These are phyloP conservation scores for Drosophila subpulchrella DNA, from an alignment of 1,140 invertebrate species.

Conservation along the genomic window DNA sequence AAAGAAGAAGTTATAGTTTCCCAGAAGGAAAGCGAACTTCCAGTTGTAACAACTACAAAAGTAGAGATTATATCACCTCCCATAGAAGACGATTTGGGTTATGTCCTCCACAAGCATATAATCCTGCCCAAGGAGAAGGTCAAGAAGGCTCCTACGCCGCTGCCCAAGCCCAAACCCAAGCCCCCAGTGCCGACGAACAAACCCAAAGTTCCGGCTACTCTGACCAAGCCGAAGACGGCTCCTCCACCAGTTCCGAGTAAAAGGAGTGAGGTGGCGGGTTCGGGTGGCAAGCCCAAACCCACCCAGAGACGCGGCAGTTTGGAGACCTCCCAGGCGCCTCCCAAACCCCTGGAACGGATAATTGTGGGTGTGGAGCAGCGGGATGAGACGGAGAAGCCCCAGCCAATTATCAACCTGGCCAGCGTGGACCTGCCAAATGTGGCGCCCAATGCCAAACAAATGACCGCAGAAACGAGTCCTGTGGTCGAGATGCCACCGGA, in stretches of 20 bases:
- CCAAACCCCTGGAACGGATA: slow-evolving; percentile 73
- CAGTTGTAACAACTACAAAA: background rate
- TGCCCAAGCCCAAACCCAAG: slow-evolving; percentile 38
- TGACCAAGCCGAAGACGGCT: slow-evolving; percentile 59
- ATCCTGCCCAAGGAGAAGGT: slow-evolving; percentile 42
- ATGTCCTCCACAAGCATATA: slow-evolving; percentile 77
- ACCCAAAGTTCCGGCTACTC: slow-evolving; percentile 41
- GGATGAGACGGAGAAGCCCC: background rate
- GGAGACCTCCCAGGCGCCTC: slow-evolving; percentile 38
- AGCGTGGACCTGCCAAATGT: slow-evolving; percentile 76
- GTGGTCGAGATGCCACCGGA: slow-evolving; percentile 56
- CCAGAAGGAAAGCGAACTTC: background rate
- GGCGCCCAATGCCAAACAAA: background rate
- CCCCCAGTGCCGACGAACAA: slow-evolving; percentile 65
- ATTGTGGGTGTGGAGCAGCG: slow-evolving; percentile 72
- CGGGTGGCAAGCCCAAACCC: slow-evolving; percentile 54
- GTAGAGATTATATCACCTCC: background rate
- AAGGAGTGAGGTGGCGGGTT: slow-evolving; percentile 37
- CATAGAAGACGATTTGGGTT: slow-evolving; percentile 66
- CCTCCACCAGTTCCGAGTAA: slow-evolving; percentile 76
- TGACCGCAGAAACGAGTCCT: slow-evolving; percentile 9
- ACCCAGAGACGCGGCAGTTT: slow-evolving; percentile 67
- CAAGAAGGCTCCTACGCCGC: slow-evolving; percentile 1
- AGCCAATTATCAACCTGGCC: slow-evolving; percentile 70
- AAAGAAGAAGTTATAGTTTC: slow-evolving; percentile 10